These are phyloP conservation scores for Aleiodes testaceus DNA, from an alignment of 2,888 invertebrate genomes.

Conservation along the genomic window DNA sequence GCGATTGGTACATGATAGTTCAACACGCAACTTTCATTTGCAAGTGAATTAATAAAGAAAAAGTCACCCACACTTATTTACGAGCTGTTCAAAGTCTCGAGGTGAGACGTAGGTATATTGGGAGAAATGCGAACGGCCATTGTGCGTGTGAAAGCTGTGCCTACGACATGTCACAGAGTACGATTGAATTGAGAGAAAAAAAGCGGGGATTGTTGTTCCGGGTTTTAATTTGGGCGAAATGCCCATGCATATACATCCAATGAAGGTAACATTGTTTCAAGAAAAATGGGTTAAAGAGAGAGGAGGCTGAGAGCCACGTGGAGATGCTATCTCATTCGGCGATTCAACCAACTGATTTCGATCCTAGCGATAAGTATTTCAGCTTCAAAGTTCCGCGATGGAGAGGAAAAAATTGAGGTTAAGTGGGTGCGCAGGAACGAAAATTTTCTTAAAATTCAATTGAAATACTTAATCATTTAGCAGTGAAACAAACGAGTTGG, in stretches of 20 bases:
- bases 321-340: constrained; percentile 39
- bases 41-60: constrained; percentile 27
- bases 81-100: constrained; percentile 17
- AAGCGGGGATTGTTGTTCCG: constrained; percentile 18
- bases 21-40: constrained; percentile 6
- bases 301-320: constrained; percentile 31
- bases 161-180: constrained; percentile 20
- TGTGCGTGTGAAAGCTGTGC: constrained; percentile 37
- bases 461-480: constrained; percentile 25
- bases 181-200: not conserved
- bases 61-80: constrained; percentile 34
- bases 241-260: not conserved
- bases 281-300: constrained; percentile 31
- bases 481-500: constrained; percentile 4
- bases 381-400: not conserved
- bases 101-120: constrained; percentile 6
- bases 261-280: too few species aligned
- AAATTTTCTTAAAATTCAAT: constrained; percentile 11
- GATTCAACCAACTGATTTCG: not conserved
- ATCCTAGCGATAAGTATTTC: constrained; percentile 16
- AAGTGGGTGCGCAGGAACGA: constrained; percentile 20
- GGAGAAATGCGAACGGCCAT: constrained; percentile 16
- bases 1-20: constrained; percentile 25
- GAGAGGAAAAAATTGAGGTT: constrained; percentile 8
- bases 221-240: constrained; percentile 19